phyloP scores from a whole-genome alignment of 2,113 vertebrate species.

The Oceanodroma tethys region DNA sequence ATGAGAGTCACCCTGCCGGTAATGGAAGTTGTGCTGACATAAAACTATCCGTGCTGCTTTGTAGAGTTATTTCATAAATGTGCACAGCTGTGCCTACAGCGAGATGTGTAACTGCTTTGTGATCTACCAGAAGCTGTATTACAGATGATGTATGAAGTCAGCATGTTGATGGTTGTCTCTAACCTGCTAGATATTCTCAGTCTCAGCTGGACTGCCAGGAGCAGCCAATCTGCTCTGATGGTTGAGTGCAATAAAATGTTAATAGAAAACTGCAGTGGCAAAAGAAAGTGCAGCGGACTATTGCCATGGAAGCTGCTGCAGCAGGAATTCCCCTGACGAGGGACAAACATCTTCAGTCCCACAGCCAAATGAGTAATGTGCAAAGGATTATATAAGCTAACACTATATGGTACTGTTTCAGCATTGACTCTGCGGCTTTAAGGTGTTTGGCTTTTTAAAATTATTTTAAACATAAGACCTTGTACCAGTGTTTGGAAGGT shows the following conservation, averaged over 20 bases:
- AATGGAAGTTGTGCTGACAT: not conserved
- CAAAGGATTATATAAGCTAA: not conserved
- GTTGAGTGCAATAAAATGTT: not conserved
- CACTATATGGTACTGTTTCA: accelerated
- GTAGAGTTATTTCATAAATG: not conserved
- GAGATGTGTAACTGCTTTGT: not conserved
- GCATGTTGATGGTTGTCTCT: not conserved
- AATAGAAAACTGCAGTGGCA: not conserved
- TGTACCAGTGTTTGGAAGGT: not conserved
- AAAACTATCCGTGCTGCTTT: not conserved
- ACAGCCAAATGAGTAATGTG: not conserved
- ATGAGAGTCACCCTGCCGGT: not conserved
- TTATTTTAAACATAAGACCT: not conserved
- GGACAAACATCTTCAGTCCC: not conserved
- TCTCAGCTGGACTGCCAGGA: not conserved
- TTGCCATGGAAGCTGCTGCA: not conserved
- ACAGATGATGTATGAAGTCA: not conserved
- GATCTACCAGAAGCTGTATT: not conserved
- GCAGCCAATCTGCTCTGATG: not conserved
- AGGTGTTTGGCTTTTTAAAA: not conserved
- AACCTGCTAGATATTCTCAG: not conserved
- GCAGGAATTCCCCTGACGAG: not conserved
- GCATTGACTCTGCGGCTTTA: not conserved
- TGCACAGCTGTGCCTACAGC: not conserved
- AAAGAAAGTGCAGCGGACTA: not conserved